Percentiles rank a stretch among this genome's conserved stretches.
phyloP scores from a whole-genome alignment of 2,113 vertebrate species.

The Tympanuchus pallidicinctus region DNA sequence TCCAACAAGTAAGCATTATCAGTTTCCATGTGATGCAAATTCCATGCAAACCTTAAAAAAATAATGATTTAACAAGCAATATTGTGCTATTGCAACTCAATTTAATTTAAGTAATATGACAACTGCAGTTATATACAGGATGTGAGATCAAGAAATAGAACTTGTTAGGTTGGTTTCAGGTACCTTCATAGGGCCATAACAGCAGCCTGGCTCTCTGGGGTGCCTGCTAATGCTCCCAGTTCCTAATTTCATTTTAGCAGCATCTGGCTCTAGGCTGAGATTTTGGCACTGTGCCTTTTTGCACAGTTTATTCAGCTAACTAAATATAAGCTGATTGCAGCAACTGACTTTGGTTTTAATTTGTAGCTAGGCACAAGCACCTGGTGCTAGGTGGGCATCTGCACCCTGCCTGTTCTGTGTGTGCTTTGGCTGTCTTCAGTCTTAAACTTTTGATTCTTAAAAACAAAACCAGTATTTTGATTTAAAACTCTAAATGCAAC shows the following conservation, averaged over 20 bases:
- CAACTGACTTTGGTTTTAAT: not conserved
- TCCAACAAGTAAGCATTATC: not conserved
- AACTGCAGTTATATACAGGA: not conserved
- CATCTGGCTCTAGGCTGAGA: not conserved
- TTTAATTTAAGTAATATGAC: not conserved
- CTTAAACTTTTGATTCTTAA: not conserved
- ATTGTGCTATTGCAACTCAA: not conserved
- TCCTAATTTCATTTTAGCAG: not conserved
- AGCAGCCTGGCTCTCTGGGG: not conserved
- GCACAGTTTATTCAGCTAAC: not conserved
- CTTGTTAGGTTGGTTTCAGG: not conserved
- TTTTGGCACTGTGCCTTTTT: not conserved
- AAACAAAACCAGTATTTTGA: not conserved
- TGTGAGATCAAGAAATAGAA: not conserved
- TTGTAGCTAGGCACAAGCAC: not conserved
- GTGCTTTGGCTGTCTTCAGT: not conserved
- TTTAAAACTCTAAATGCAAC: not conserved
- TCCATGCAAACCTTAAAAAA: not conserved
- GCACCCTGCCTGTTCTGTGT: fast-evolving
- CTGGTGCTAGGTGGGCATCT: not conserved
- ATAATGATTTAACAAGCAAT: not conserved
- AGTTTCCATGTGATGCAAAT: not conserved
- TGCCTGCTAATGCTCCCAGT: not conserved
- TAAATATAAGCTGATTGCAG: not conserved
- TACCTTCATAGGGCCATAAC: fast-evolving